Evolutionary conservation across 2,113 vertebrate genomes (phyloP).

Genomic region (Bolborhynchus lineola): DNA sequence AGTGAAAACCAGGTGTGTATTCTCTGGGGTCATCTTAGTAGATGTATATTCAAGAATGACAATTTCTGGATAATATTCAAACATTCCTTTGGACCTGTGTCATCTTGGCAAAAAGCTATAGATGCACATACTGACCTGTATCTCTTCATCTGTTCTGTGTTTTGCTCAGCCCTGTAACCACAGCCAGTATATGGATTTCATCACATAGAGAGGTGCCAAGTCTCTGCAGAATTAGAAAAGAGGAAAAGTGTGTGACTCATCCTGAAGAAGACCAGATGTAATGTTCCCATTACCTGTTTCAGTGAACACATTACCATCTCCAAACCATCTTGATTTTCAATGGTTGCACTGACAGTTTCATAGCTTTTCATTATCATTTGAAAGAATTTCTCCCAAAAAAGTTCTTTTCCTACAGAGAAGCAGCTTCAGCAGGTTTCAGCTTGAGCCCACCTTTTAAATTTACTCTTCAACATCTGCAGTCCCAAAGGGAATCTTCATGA

Average conservation of each 20-base stretch:
- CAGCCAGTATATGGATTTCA: slow-evolving; percentile 62
- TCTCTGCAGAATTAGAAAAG: slow-evolving; percentile 34
- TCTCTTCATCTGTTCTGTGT: slow-evolving; percentile 60
- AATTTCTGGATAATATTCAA: slow-evolving; percentile 52
- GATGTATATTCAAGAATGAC: slow-evolving; percentile 24
- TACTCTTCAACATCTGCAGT: neutral
- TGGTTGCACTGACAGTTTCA: neutral
- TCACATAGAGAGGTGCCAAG: slow-evolving; percentile 58
- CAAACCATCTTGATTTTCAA: neutral
- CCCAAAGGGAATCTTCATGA: neutral
- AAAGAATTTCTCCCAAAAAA: neutral
- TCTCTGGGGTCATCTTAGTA: slow-evolving; percentile 20
- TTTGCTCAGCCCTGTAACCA: slow-evolving; percentile 31
- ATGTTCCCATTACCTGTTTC: slow-evolving; percentile 53
- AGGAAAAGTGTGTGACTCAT: slow-evolving; percentile 42
- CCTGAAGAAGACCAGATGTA: slow-evolving; percentile 63
- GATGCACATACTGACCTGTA: slow-evolving; percentile 46
- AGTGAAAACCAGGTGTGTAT: slow-evolving; percentile 44
- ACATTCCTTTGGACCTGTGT: slow-evolving; percentile 50
- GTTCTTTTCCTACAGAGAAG: neutral
- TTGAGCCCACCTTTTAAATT: neutral
- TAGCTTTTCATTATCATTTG: neutral
- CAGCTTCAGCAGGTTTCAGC: neutral
- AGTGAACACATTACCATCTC: neutral
- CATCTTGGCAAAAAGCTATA: slow-evolving; percentile 58